Conservation (phyloP, 2,888 invertebrate genomes). For the Drosophila diplacantha region DNA sequence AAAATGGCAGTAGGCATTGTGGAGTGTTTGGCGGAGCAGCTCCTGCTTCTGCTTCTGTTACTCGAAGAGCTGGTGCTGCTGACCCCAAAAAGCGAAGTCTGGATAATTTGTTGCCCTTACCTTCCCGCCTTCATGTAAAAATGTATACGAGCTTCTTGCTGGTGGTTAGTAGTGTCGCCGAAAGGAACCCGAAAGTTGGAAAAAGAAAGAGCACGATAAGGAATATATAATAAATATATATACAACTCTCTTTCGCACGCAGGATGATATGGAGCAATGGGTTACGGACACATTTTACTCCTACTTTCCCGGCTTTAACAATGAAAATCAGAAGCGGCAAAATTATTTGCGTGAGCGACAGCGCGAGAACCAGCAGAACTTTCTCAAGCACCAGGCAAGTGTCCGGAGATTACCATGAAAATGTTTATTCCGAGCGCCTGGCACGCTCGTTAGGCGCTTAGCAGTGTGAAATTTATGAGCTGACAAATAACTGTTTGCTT, state of each 20-base stretch:
- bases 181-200: conserved; percentile 12
- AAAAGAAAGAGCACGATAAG: conserved; percentile 35
- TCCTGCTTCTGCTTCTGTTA: conserved; percentile 35
- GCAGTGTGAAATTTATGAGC: conserved; percentile 49
- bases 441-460: conserved; percentile 34
- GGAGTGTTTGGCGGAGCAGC: conserved; percentile 54
- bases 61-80: conserved; percentile 41
- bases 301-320: conserved; percentile 77
- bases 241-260: conserved; percentile 31
- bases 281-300: conserved; percentile 77
- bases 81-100: conserved; percentile 58
- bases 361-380: conserved; percentile 76
- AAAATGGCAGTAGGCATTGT: conserved; percentile 63
- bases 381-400: conserved; percentile 75
- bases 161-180: conserved; percentile 73
- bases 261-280: conserved; percentile 78
- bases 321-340: conserved; percentile 76
- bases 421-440: conserved; percentile 34
- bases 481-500: conserved; percentile 24
- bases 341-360: conserved; percentile 74
- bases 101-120: conserved; percentile 53
- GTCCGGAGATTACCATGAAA: conserved; percentile 27
- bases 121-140: conserved; percentile 25
- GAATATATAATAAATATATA: conserved; percentile 28
- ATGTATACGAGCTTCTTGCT: conserved; percentile 74